Percentiles rank a stretch among this genome's conserved stretches.
phyloP scores from a whole-genome alignment of 2,113 vertebrate genomes.

The Amphilophus citrinellus region DNA sequence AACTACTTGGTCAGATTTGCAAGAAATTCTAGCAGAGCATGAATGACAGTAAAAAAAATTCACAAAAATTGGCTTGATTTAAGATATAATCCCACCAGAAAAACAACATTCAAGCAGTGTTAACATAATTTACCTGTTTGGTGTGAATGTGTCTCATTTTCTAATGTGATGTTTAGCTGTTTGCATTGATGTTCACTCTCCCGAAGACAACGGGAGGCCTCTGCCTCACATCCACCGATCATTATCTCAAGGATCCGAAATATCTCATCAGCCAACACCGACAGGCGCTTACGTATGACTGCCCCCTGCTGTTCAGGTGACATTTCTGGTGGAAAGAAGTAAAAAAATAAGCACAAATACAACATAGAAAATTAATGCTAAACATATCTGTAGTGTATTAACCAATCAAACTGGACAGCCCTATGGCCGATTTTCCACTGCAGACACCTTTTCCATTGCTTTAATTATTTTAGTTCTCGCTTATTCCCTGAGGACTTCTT shows the following conservation, averaged over 20 bases:
- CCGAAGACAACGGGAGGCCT: background rate
- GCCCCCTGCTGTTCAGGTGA: slow-evolving; percentile 16
- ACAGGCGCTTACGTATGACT: background rate
- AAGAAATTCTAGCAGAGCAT: fast-evolving
- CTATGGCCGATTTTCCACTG: too few species aligned
- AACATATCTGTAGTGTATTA: too few species aligned
- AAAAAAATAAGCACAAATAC: background rate
- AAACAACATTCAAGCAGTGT: too few species aligned
- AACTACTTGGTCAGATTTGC: fast-evolving
- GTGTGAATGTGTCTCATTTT: background rate
- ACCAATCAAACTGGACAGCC: too few species aligned
- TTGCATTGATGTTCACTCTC: background rate
- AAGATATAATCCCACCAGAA: too few species aligned
- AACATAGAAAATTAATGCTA: too few species aligned
- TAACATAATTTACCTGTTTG: background rate
- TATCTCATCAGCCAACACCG: slow-evolving; percentile 22
- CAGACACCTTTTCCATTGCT: too few species aligned
- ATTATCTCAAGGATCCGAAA: slow-evolving; percentile 17
- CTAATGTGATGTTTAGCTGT: background rate
- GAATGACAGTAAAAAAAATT: background rate
- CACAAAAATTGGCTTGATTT: background rate
- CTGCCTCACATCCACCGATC: slow-evolving; percentile 2
- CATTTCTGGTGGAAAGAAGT: slow-evolving; percentile 2
- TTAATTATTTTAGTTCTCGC: too few species aligned
- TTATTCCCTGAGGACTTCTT: too few species aligned